A percentile compares a stretch with the other conserved stretches of the same genome.
These are phyloP conservation scores for Yasuhikotakia modesta DNA, from an alignment of 2,797 vertebrate genomes.

Conservation along the genomic window DNA sequence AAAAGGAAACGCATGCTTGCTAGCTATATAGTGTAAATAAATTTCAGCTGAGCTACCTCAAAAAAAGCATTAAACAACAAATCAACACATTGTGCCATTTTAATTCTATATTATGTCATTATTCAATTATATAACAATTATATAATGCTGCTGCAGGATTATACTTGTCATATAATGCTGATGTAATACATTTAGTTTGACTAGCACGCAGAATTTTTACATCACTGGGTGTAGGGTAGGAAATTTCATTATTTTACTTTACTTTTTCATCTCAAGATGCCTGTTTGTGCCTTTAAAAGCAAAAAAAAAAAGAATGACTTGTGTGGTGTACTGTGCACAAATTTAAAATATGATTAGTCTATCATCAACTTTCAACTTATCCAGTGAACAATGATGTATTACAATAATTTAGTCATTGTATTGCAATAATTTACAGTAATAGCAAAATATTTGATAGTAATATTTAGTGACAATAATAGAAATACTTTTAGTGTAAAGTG, in stretches of 20 bases:
- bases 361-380: no score
- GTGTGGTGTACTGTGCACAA: background rate
- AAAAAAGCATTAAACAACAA: conserved; percentile 43
- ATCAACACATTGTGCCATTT: conserved; percentile 49
- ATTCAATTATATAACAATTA: conserved; percentile 7
- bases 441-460: no score
- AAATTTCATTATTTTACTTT: background rate
- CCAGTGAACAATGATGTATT: no score
- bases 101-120: conserved; percentile 33
- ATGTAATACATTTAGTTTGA: conserved; percentile 49
- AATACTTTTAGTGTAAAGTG: no score
- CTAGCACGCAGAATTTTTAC: conserved; percentile 16
- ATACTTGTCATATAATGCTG: conserved; percentile 59
- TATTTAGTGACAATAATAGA: no score
- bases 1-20: conserved; percentile 73
- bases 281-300: conserved; percentile 81
- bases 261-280: conserved; percentile 58
- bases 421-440: no score
- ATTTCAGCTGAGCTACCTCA: conserved; percentile 80
- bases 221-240: conserved; percentile 11
- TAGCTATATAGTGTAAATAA: conserved; percentile 67
- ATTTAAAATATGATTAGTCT: no score
- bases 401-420: no score
- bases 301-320: conserved; percentile 71
- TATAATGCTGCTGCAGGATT: conserved; percentile 38